Percentiles rank a stretch among this genome's conserved stretches.
Evolutionary conservation across 2,888 invertebrate genomes (phyloP).

Genomic region (Drosophila ustulata): DNA sequence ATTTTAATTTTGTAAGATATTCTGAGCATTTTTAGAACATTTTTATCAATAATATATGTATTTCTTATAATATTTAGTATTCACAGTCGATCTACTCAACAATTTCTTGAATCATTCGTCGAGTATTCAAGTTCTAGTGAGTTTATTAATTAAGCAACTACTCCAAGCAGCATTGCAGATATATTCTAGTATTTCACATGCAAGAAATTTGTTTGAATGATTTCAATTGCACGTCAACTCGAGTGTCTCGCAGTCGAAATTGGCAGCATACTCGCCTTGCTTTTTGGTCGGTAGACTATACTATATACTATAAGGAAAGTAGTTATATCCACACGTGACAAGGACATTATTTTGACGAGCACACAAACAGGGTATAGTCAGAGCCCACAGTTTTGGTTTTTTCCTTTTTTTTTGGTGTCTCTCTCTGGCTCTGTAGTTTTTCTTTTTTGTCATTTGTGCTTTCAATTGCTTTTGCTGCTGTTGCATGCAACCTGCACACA

Average conservation of each 20-base stretch:
- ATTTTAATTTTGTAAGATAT: too few relatives aligned
- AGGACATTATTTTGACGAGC: slow-evolving; percentile 22
- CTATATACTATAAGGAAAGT: slow-evolving; percentile 1
- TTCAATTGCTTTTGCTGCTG: slow-evolving; percentile 48
- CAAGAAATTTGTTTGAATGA: background rate
- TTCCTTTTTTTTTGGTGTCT: slow-evolving; percentile 12
- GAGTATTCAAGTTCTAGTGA: background rate
- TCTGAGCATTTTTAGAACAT: too few relatives aligned
- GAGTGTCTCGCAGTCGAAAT: background rate
- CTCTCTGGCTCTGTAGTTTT: slow-evolving; percentile 1
- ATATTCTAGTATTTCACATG: background rate
- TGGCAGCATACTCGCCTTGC: background rate
- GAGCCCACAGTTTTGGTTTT: slow-evolving; percentile 33
- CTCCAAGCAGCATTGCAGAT: background rate
- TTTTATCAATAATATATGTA: too few relatives aligned
- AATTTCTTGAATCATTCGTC: too few relatives aligned
- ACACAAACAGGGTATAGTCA: slow-evolving; percentile 19
- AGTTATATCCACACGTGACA: slow-evolving; percentile 25
- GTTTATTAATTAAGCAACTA: background rate
- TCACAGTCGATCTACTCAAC: too few relatives aligned
- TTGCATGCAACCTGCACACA: slow-evolving; percentile 25
- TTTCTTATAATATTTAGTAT: too few relatives aligned
- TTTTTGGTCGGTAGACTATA: background rate
- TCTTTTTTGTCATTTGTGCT: slow-evolving; percentile 48
- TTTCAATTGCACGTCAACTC: background rate